A percentile compares a stretch with the other conserved stretches of the same genome.
These are phyloP conservation scores for Paramormyrops hopkinsi DNA, from an alignment of 2,797 vertebrate species.

Conservation along the genomic window DNA sequence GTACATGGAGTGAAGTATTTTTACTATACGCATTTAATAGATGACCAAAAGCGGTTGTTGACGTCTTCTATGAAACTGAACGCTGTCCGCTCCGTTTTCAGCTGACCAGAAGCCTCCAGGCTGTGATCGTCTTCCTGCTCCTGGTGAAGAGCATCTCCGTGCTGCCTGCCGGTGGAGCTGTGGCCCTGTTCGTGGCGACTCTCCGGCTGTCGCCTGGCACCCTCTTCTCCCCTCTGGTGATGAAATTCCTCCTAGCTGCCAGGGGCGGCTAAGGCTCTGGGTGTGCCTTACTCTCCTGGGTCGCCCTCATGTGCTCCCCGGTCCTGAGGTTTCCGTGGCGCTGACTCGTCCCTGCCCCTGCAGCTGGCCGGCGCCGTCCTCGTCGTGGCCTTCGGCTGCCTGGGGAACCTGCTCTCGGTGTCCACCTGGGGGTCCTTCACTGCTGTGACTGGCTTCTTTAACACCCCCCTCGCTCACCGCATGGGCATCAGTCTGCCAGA, in stretches of 20 bases:
- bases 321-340: background rate
- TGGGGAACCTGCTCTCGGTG: constrained; percentile 41
- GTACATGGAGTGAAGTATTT: background rate
- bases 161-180: constrained; percentile 38
- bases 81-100: constrained; percentile 36
- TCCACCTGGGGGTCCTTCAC: constrained; percentile 32
- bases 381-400: constrained; percentile 42
- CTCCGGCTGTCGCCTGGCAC: constrained; percentile 31
- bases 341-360: constrained; percentile 7
- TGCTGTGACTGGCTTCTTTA: constrained; percentile 35
- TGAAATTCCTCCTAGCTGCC: background rate
- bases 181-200: constrained; percentile 29
- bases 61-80: background rate
- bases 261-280: background rate
- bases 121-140: constrained; percentile 57
- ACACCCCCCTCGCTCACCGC: constrained; percentile 28
- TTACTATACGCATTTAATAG: background rate
- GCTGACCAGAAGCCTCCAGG: constrained; percentile 53
- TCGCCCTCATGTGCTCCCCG: background rate
- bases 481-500: constrained; percentile 22
- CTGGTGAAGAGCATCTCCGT: constrained; percentile 48
- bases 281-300: background rate
- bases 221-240: constrained; percentile 56
- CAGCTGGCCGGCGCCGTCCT: constrained; percentile 57
- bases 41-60: background rate